phyloP scores from a whole-genome alignment of 2,797 vertebrate species.

The Sebastes kiyomatsui region DNA sequence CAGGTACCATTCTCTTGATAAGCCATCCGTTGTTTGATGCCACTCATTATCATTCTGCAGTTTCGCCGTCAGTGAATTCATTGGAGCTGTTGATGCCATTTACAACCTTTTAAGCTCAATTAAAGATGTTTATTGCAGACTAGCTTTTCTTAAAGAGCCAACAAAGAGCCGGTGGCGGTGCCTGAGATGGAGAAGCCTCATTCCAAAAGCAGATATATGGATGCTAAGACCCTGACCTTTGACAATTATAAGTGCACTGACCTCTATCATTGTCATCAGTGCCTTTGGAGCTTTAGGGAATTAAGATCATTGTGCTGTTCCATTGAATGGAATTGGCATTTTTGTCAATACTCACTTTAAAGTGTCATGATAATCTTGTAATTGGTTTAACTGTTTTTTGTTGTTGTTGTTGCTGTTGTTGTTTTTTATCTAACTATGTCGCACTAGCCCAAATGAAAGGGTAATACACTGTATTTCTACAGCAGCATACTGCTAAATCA shows the following conservation, averaged over 20 bases:
- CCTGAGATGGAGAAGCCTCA: not conserved
- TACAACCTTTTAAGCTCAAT: slow-evolving; percentile 76
- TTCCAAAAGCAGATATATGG: slow-evolving; percentile 5
- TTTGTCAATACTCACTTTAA: slow-evolving; percentile 23
- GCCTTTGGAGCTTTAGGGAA: slow-evolving; percentile 2
- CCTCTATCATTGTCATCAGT: slow-evolving; percentile 20
- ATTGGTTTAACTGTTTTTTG: not conserved
- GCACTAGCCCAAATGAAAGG: not conserved
- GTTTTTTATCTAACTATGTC: not conserved
- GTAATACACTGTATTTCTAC: not conserved
- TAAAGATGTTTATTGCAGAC: slow-evolving; percentile 64
- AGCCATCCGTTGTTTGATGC: slow-evolving; percentile 53
- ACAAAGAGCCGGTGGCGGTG: slow-evolving; percentile 17
- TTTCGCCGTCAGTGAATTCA: slow-evolving; percentile 58
- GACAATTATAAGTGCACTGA: not conserved
- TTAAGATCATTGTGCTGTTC: not conserved
- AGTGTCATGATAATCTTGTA: not conserved
- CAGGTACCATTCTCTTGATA: slow-evolving; percentile 46
- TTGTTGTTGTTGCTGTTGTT: not conserved
- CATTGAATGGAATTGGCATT: slow-evolving; percentile 30
- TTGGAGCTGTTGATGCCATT: slow-evolving; percentile 70
- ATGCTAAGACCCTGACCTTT: slow-evolving; percentile 17
- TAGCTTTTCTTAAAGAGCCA: slow-evolving; percentile 53
- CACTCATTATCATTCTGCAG: slow-evolving; percentile 56
- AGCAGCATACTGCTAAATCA: too few relatives aligned